Base-by-base conservation (phyloP, 1,140 invertebrate species). In the Agrypnia vestita region DNA sequence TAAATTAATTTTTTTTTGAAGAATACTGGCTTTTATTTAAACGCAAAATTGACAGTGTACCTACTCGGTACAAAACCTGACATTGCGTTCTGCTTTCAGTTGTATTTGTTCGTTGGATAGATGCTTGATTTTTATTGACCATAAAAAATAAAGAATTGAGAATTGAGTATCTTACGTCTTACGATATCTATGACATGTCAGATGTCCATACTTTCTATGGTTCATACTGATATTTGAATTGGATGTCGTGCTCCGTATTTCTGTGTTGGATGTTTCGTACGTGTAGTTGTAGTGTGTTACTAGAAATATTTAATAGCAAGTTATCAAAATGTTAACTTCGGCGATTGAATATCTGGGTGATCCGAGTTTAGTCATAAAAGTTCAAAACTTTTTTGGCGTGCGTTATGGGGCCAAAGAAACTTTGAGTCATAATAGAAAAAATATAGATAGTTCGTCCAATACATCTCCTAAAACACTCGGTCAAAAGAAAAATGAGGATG, bases 361-460 rank as follows among this genome's bases (percentile, higher is more conserved):
- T 85, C 92, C 94, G 0, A 84, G 91, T 76, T 86, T 94, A 71
- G 94, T 96, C 10, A 91, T 93, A 25, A 90, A 91, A 84, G 92
- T 95, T 83, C 94, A 96, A 86, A 88, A 92, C 78, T 94, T 91
- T 86, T 95, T 95, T 86, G 94, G 94, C 56, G 87, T 95, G 11
- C 69, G 77, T 53, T 84, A 84, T 69, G 62, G 84, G 59, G 17
- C 15, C 73, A 64, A 59, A 56, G 72, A 73, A 67, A 77, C 43
- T n/a, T 46, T 64, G 11, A 84, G 59, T 72, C 82, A 76, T 80
- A 78, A 19, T 19, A 78, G 59, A 43, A 74, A 56, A 55, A 44
- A 74, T 56, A 43, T 17, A 56, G 13, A 19, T 13, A 71, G 19
- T 69, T 69, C 3, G 8, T 47, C 64, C 4, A 43, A 74, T 56